phyloP scores from a whole-genome alignment of 2,888 invertebrate genomes.

The Unio pictorum region DNA sequence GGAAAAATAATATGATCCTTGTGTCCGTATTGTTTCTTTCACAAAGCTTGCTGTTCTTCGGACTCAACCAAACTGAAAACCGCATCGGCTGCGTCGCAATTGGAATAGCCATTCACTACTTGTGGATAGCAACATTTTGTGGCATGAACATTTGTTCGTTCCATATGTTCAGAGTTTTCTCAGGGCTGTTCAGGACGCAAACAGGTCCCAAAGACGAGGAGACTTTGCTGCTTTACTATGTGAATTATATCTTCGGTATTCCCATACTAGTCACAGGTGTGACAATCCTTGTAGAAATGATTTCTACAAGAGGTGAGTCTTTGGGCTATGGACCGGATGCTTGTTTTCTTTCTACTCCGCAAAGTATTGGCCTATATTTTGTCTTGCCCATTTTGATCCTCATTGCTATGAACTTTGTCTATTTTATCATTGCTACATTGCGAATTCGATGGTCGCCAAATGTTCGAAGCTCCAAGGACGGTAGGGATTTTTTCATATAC shows the following conservation, averaged over 20 bases:
- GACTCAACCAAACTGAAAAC: constrained; percentile 9
- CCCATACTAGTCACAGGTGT: constrained; percentile 19
- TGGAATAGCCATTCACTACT: constrained; percentile 31
- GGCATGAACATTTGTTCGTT: constrained; percentile 38
- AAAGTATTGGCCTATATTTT: constrained; percentile 17
- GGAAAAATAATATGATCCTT: constrained; percentile 36
- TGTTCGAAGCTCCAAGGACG: constrained; percentile 13
- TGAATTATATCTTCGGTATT: constrained; percentile 23
- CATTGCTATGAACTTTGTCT: constrained; percentile 18
- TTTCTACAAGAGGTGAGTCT: constrained; percentile 15
- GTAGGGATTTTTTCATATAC: constrained; percentile 22
- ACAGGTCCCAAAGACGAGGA: constrained; percentile 8
- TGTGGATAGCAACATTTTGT: constrained; percentile 32
- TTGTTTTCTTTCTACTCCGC: constrained; percentile 22
- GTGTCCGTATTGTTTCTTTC: constrained; percentile 18
- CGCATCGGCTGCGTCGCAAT: constrained; percentile 21
- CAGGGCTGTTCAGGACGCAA: constrained; percentile 5
- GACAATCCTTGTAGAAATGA: constrained; percentile 12
- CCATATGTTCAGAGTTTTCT: constrained; percentile 38
- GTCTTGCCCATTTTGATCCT: constrained; percentile 21
- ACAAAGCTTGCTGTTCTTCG: constrained; percentile 22
- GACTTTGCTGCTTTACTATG: constrained; percentile 20
- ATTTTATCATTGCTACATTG: constrained; percentile 26
- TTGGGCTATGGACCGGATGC: constrained; percentile 28
- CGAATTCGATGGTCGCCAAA: constrained; percentile 20